phyloP scores from a whole-genome alignment of 2,797 vertebrate species.

The Pangasius djambal region DNA sequence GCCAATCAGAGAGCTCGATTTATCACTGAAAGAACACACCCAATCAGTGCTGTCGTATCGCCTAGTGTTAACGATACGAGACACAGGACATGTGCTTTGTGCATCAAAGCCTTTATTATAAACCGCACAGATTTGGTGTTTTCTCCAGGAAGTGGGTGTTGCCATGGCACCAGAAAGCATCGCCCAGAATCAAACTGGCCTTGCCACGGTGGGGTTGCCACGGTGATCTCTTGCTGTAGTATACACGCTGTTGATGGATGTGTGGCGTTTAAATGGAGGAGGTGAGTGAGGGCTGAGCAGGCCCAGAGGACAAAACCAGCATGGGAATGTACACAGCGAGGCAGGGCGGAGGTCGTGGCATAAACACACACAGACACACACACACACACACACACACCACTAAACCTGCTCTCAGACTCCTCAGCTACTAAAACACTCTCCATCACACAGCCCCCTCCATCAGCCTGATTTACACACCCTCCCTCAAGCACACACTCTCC shows the following conservation, averaged over 20 bases:
- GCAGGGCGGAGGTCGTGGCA: slow-evolving; percentile 29
- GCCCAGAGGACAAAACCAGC: slow-evolving; percentile 54
- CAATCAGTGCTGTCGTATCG: not conserved
- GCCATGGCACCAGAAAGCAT: slow-evolving; percentile 55
- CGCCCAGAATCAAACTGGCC: slow-evolving; percentile 42
- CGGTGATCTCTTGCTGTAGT: slow-evolving; percentile 43
- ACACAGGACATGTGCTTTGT: too few species aligned
- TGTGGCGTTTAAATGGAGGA: slow-evolving; percentile 45
- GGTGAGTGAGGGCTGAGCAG: slow-evolving; percentile 51
- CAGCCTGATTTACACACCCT: slow-evolving; percentile 39
- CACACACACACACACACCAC: slow-evolving; percentile 25
- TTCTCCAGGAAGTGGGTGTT: slow-evolving; percentile 52
- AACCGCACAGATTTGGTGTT: not conserved
- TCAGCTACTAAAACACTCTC: slow-evolving; percentile 51
- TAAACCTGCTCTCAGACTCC: slow-evolving; percentile 22
- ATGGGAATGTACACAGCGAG: slow-evolving; percentile 61
- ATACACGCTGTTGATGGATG: slow-evolving; percentile 54
- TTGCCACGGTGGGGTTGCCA: slow-evolving; percentile 51
- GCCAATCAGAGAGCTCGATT: slow-evolving; percentile 13
- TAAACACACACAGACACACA: slow-evolving; percentile 32
- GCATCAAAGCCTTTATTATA: not conserved
- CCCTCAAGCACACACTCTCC: slow-evolving; percentile 13
- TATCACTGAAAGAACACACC: not conserved
- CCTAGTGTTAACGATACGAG: not conserved
- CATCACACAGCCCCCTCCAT: slow-evolving; percentile 45